These are phyloP conservation scores for Simalia tracyae DNA, from an alignment of 2,797 vertebrate species.

Conservation along the genomic window DNA sequence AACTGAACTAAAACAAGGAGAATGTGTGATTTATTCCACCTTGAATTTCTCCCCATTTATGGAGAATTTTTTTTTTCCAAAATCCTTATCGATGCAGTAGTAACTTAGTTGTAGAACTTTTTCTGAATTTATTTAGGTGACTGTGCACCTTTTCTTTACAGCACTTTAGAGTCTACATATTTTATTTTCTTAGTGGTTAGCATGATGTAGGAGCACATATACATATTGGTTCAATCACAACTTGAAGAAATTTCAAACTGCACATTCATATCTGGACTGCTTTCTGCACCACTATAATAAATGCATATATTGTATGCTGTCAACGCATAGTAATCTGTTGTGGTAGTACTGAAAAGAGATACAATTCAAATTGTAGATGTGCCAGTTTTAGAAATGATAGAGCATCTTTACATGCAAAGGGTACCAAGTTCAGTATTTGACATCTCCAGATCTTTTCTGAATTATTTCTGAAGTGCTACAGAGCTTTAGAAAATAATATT, in stretches of 20 bases:
- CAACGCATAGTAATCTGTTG: not conserved
- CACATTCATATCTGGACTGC: not conserved
- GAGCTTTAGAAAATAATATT: too few relatives aligned
- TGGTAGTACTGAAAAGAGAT: not conserved
- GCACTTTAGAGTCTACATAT: not conserved
- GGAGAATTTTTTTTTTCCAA: not conserved
- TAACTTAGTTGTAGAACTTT: not conserved
- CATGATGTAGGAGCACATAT: not conserved
- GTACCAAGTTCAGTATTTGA: too few relatives aligned
- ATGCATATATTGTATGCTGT: too few relatives aligned
- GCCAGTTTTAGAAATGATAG: too few relatives aligned
- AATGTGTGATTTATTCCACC: not conserved
- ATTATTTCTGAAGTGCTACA: too few relatives aligned
- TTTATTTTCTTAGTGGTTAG: not conserved
- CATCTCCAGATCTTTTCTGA: not conserved
- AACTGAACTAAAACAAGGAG: not conserved
- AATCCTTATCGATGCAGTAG: not conserved
- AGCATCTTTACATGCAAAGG: too few relatives aligned
- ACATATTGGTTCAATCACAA: not conserved
- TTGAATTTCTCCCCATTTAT: not conserved
- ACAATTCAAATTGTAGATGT: not conserved
- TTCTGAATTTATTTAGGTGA: not conserved
- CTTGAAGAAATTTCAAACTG: not conserved
- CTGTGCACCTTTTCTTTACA: not conserved
- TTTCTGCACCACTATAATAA: not conserved